Base-by-base conservation (phyloP, 2,113 vertebrate genomes). In the Camelus dromedarius region DNA sequence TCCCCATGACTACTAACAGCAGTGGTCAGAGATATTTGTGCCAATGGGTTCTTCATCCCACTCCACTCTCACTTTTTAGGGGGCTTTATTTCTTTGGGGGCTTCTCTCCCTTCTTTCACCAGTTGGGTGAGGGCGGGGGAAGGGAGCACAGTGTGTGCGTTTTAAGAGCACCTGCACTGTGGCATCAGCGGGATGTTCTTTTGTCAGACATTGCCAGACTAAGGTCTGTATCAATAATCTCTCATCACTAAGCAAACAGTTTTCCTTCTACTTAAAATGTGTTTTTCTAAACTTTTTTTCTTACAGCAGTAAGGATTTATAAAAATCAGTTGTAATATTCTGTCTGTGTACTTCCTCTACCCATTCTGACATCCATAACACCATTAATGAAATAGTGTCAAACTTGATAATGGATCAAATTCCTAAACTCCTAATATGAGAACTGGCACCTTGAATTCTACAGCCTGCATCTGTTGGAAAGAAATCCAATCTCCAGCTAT, bases 1-100 rank as follows among this genome's bases (percentile, higher is more conserved):
- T 58, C 19, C 56, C 64, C 60, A 7, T 26, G 38, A 87, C 46
- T 73, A 73, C 54, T 67, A 70, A 93, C 79, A 83, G 32, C 18
- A 86, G 30, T 64, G 35, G n/a, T 93, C n/a, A 76, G 75, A 91
- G 93, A 91, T 75, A 93, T 62, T 18, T 91, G 50, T 54, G 11
- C 9, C 42, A 75, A 32, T 16, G n/a, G 56, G n/a, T 62, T 89
- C 35, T 48, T 89, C 46, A 50, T 5, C 8, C 19, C 56, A 91
- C 11, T 19, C 20, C 8, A 92, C n/a, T n/a, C 35, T 32, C 26
- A 48, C 70, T 42, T 93, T 67, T 38, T 67, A 70, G 50, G 79
- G 46, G 60, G 64, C 18, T 77, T 72, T 70, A 38, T 70, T 73
- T 86, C 66, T 62, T 96, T 70, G 85, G 60, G 12, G 18, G 35